Evolutionary conservation across 2,888 invertebrate genomes (phyloP), one percentile per base, ranked within the genome.

Genomic region (Volucella inflata): DNA sequence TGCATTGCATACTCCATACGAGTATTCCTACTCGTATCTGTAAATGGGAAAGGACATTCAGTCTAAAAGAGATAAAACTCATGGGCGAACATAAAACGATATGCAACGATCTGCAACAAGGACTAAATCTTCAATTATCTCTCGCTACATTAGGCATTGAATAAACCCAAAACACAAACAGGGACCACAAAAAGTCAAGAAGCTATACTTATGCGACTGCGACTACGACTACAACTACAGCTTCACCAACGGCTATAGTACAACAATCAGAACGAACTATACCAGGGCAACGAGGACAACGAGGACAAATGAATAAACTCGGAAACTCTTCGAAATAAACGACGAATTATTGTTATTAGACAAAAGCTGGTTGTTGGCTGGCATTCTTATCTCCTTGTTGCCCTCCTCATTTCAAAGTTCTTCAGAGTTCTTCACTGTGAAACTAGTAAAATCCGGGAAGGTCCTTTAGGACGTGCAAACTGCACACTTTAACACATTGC

Each of bases 61-160:
- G 76, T 30, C 30, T 60, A 55, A 71, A 85, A 11, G 55, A 85
- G 81, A 81, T 85, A 85, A 85, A 81, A 85, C 76, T 77, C 57
- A 48, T 8, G 14, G 59, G 68, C 48, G 30, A 68, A 77, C 59
- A 70, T 70, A 65, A 51, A 53, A 71, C 80, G 70, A 76, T 72
- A 81, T 85, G 81, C 81, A 85, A 72, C 85, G 80, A 80, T 85
- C 72, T 85, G 85, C 80, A 85, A 72, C 80, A 81, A 80, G 76
- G 72, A 87, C 70, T 87, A 87, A 87, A 78, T 87, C 87, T 82
- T 82, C 74, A 87, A 82, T 87, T 87, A 87, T 87, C 87, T 87
- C 65, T 68, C 82, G 87, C 81, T 78, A 87, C 87, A 87, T 87
- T 87, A 81, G 82, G 74, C 82, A 82, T 82, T 70, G 74, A 82